Conservation (phyloP, 2,888 invertebrate species). For the Phytoseiulus persimilis region DNA sequence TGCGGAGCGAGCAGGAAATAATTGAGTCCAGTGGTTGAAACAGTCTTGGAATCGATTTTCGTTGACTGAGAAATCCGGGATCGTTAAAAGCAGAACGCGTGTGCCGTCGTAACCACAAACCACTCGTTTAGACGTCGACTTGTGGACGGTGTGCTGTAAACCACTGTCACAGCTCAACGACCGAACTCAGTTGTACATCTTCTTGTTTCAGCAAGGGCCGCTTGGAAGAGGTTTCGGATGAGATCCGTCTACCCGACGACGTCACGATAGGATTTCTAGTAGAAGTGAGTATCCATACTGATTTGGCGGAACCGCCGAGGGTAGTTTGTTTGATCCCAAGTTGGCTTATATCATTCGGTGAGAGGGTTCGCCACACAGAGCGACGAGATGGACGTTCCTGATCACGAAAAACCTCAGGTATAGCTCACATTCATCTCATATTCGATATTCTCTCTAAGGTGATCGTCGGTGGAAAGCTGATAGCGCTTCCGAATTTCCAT, state of each 20-base stretch:
- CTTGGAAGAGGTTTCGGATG: slow-evolving; percentile 82
- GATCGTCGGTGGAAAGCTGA: slow-evolving; percentile 67
- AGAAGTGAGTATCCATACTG: slow-evolving; percentile 41
- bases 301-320: too few species aligned
- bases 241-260: slow-evolving; percentile 88
- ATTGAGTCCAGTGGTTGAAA: background rate
- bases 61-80: background rate
- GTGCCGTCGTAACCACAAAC: background rate
- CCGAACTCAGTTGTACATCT: background rate
- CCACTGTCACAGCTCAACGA: background rate
- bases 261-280: slow-evolving; percentile 93
- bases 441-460: background rate
- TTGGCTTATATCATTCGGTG: too few species aligned
- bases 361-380: too few species aligned
- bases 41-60: background rate
- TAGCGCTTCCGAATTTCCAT: slow-evolving; percentile 80
- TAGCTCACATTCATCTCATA: background rate
- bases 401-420: too few species aligned
- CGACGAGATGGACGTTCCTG: too few species aligned
- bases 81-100: background rate
- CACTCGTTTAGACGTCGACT: background rate
- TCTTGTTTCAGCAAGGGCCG: slow-evolving; percentile 70
- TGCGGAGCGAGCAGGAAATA: too few species aligned
- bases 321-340: too few species aligned
- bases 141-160: background rate